phyloP scores from a whole-genome alignment of 1,140 invertebrate genomes.

The Idris sp. region DNA sequence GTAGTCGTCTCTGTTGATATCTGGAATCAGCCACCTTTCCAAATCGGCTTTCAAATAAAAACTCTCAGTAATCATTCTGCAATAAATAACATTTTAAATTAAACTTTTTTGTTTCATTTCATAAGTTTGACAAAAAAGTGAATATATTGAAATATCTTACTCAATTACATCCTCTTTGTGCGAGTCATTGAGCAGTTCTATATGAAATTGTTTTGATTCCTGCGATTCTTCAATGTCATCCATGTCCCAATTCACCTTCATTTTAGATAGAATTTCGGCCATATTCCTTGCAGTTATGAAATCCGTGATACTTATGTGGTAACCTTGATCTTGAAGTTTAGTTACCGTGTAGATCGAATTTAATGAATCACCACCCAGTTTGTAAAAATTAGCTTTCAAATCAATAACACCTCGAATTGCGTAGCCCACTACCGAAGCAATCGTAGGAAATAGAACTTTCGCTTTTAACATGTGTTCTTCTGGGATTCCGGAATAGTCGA shows the following conservation, averaged over 20 bases:
- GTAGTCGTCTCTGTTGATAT: slow-evolving; percentile 83
- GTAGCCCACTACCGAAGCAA: slow-evolving; percentile 83
- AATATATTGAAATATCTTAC: no score
- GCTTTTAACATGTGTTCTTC: slow-evolving; percentile 81
- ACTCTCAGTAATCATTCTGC: slow-evolving; percentile 88
- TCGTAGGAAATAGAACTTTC: slow-evolving; percentile 84
- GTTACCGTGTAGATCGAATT: slow-evolving; percentile 91
- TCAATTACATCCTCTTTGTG: slow-evolving; percentile 82
- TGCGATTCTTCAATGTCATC: slow-evolving; percentile 49
- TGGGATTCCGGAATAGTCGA: slow-evolving; percentile 82
- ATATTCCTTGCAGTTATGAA: slow-evolving; percentile 86
- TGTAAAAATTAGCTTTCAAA: slow-evolving; percentile 86
- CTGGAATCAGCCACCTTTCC: slow-evolving; percentile 85
- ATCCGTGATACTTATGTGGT: slow-evolving; percentile 87
- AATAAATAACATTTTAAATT: no score
- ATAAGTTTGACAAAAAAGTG: no score
- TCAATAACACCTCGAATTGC: slow-evolving; percentile 80
- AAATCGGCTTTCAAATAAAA: slow-evolving; percentile 91
- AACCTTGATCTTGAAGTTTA: slow-evolving; percentile 86
- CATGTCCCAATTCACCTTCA: slow-evolving; percentile 74
- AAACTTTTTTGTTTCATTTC: no score
- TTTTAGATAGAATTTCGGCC: slow-evolving; percentile 82
- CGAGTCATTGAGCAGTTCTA: slow-evolving; percentile 80
- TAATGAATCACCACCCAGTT: slow-evolving; percentile 90
- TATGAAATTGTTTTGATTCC: slow-evolving; percentile 72